Conservation (phyloP, 1,140 invertebrate genomes). For the Leptonema lineaticorne region DNA sequence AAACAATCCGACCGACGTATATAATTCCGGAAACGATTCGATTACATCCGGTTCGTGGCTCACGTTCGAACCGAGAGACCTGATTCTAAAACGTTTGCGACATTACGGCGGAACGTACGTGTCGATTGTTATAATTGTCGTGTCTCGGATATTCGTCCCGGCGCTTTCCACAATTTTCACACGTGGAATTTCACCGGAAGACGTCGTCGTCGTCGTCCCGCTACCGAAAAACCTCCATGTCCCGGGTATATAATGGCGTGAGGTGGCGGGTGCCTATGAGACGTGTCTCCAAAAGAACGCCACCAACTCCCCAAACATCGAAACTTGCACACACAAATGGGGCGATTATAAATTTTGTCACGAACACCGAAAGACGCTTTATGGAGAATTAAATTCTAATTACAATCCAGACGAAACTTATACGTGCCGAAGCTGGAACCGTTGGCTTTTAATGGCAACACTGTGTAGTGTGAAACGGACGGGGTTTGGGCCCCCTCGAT, state of each 20-base stretch:
- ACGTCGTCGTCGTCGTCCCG: background rate
- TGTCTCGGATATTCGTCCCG: background rate
- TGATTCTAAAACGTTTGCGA: background rate
- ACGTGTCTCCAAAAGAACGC: background rate
- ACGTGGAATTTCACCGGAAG: background rate
- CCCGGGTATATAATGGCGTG: background rate
- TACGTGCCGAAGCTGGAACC: constrained; percentile 30
- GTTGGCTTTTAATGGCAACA: constrained; percentile 30
- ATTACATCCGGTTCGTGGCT: background rate
- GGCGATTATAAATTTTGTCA: constrained; percentile 42
- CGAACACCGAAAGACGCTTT: constrained; percentile 42
- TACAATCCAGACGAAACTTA: constrained; percentile 40
- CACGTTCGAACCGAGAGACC: background rate
- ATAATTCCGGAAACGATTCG: background rate
- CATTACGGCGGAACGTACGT: background rate
- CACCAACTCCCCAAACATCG: constrained; percentile 13
- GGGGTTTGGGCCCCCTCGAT: too few species aligned
- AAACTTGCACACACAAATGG: constrained; percentile 34
- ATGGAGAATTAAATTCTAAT: constrained; percentile 43
- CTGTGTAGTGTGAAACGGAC: background rate
- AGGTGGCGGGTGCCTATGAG: background rate
- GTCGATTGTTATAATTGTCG: constrained; percentile 1
- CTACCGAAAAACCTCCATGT: background rate
- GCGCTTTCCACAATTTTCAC: background rate
- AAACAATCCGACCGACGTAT: background rate